Base-by-base conservation (phyloP, 2,888 invertebrate species). In the Eucera pruinosa region DNA sequence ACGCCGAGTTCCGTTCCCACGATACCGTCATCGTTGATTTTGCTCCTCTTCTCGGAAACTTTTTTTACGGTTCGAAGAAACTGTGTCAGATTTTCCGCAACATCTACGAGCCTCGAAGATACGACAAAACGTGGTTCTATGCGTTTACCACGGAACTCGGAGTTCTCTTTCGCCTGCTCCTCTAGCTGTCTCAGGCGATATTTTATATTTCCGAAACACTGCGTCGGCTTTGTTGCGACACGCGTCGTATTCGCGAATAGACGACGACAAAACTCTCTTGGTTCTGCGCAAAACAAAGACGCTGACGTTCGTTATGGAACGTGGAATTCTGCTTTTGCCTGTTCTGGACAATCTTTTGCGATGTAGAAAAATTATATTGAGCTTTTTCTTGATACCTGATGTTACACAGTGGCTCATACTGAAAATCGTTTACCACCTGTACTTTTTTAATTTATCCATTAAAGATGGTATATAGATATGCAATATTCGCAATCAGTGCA, bases 1-100 rank as follows among this genome's bases (percentile, higher is more conserved):
- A 62, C 43, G 36, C 23, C 6, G 48, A 36, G 41, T 41, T 52
- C 47, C 48, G 48, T 62, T 45, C 48, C 52, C 52, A 36, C 43
- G 61, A 25, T 5, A n/a, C 52, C 61, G 50, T 39, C 50, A 23
- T 54, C 62, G 62, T 36, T 50, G 43, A 54, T 62, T 52, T 20
- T 20, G 36, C 39, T 27, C 45, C 4, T 25, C 39, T 18, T 20
- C 39, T 4, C 15, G 27, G 9, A 2, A 50, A 41, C n/a, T 64
- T 62, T 62, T 48, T 61, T 50, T 20, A 64, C 62, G 27, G 39
- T 52, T 52, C 39, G 50, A 50, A 30, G 62, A 25, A 64, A 64
- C 50, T 52, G 62, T 64, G 62, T 52, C 62, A 27, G 50, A 39
- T 64, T 52, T 52, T 52, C 62, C 62, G 50, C 50, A 27, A 64